Evolutionary conservation across 2,888 invertebrate genomes (phyloP).

Genomic region (Metalampra italica): DNA sequence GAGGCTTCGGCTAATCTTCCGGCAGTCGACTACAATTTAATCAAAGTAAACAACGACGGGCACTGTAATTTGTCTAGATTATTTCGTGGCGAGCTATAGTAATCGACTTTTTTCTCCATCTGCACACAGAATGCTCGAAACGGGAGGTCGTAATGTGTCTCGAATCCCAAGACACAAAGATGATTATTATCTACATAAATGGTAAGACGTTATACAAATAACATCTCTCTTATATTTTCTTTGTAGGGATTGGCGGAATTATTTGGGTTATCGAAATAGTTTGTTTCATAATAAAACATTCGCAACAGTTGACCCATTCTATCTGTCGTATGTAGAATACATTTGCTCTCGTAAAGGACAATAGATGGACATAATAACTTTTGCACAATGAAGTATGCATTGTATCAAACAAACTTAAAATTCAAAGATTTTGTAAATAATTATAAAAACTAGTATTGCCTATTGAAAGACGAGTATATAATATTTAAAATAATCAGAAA

Average conservation of each 20-base stretch:
- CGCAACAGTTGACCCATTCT: constrained; percentile 54
- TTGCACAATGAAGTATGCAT: too few species aligned
- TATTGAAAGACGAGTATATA: too few species aligned
- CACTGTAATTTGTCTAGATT: constrained; percentile 76
- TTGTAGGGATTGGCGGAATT: constrained; percentile 30
- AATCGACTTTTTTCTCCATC: constrained; percentile 70
- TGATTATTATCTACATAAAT: constrained; percentile 60
- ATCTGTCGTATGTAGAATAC: constrained; percentile 33
- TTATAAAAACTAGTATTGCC: background rate
- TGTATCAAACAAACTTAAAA: background rate
- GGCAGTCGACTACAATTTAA: constrained; percentile 77
- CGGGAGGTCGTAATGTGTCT: constrained; percentile 44
- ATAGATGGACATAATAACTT: constrained; percentile 30
- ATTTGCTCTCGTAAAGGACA: constrained; percentile 24
- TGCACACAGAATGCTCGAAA: constrained; percentile 26
- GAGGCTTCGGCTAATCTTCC: constrained; percentile 74
- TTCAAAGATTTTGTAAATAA: background rate
- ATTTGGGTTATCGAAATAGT: constrained; percentile 34
- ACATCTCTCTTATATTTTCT: constrained; percentile 35
- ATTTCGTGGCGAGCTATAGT: constrained; percentile 72
- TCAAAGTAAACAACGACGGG: constrained; percentile 75
- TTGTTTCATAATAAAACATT: constrained; percentile 43
- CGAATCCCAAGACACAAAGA: constrained; percentile 48
- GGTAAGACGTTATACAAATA: constrained; percentile 41
- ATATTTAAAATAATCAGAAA: background rate